Evolutionary conservation across 64 coral and sea anemone species (phyloP).

Genomic region (Montipora capricornis): DNA sequence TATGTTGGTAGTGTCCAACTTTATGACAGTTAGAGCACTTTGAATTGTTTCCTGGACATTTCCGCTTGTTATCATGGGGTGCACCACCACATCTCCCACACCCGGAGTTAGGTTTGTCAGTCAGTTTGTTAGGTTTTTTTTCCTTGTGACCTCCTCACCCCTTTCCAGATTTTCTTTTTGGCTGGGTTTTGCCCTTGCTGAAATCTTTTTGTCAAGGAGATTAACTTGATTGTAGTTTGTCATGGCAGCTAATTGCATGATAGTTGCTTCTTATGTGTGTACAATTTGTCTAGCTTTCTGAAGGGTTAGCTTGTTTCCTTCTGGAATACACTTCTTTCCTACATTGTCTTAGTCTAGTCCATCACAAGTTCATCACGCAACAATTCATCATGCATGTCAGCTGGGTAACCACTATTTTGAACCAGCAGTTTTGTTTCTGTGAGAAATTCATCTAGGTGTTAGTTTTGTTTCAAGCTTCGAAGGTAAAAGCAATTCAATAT

Average conservation of each 20-base stretch:
- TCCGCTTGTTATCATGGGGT: conserved; percentile 12
- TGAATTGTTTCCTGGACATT: conserved; percentile 57
- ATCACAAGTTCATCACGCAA: too few relatives aligned
- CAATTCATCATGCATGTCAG: too few relatives aligned
- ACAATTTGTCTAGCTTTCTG: conserved; percentile 75
- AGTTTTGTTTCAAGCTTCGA: too few relatives aligned
- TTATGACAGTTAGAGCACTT: conserved; percentile 61
- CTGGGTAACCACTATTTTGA: too few relatives aligned
- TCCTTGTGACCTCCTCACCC: too few relatives aligned
- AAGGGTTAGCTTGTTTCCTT: conserved; percentile 76
- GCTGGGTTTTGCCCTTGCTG: conserved; percentile 61
- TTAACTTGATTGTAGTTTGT: conserved; percentile 32
- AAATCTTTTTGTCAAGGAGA: background rate
- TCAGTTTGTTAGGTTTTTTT: too few relatives aligned
- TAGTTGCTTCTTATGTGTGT: too few relatives aligned
- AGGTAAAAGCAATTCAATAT: background rate
- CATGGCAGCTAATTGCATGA: background rate
- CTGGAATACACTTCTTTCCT: conserved; percentile 14
- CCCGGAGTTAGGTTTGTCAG: background rate
- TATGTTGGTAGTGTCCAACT: conserved; percentile 14
- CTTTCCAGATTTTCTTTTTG: background rate
- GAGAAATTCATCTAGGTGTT: too few relatives aligned
- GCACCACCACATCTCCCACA: conserved; percentile 39
- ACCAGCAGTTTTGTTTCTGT: too few relatives aligned
- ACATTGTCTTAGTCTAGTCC: background rate